Evolutionary conservation across 2,888 invertebrate genomes (phyloP).

Genomic region (Phania funesta): DNA sequence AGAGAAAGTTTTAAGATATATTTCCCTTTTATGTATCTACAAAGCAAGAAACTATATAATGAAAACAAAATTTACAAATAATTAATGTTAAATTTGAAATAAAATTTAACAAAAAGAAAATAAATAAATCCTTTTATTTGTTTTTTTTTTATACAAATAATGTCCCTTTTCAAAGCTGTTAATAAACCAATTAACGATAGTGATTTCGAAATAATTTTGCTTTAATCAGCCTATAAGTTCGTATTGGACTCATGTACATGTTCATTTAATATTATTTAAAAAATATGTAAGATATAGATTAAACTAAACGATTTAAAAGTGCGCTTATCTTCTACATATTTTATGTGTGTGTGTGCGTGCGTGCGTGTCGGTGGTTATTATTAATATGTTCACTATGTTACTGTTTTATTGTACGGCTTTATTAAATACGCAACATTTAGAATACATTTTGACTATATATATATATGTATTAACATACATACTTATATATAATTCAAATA

Average conservation of each 20-base stretch:
- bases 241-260: too few species aligned
- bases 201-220: not conserved
- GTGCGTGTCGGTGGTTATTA: too few species aligned
- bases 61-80: slow-evolving; percentile 31
- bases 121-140: not conserved
- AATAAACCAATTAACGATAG: slow-evolving; percentile 21
- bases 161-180: slow-evolving; percentile 13
- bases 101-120: not conserved
- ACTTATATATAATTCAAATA: not conserved
- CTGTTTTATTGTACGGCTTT: slow-evolving; percentile 18
- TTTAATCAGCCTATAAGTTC: too few species aligned
- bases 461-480: too few species aligned
- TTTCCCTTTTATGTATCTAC: slow-evolving; percentile 22
- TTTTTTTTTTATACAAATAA: not conserved
- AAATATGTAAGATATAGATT: too few species aligned
- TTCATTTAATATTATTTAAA: too few species aligned
- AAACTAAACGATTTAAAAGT: too few species aligned
- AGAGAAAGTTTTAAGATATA: slow-evolving; percentile 53
- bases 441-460: not conserved
- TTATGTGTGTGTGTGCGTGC: too few species aligned
- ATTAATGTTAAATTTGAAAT: slow-evolving; percentile 16
- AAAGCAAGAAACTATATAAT: slow-evolving; percentile 13
- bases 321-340: too few species aligned
- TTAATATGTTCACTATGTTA: not conserved
- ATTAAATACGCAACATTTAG: not conserved